These are phyloP conservation scores for Pyxicephalus adspersus DNA, from an alignment of 2,113 vertebrate genomes.

Conservation along the genomic window DNA sequence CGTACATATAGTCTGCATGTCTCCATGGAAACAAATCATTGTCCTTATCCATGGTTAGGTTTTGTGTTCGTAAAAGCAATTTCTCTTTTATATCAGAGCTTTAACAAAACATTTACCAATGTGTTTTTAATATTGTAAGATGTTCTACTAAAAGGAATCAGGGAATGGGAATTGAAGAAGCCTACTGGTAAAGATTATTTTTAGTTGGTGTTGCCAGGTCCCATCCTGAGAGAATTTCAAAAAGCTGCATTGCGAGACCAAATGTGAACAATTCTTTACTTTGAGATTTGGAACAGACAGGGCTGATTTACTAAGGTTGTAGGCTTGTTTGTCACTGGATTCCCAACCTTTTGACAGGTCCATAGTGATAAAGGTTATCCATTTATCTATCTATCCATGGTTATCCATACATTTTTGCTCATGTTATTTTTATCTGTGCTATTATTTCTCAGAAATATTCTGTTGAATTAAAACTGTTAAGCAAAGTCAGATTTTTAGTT, in stretches of 20 bases:
- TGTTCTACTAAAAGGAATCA: slow-evolving; percentile 43
- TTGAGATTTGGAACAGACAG: slow-evolving; percentile 70
- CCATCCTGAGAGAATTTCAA: slow-evolving; percentile 57
- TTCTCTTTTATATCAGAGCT: slow-evolving; percentile 5
- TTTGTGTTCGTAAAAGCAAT: slow-evolving; percentile 8
- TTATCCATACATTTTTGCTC: no score
- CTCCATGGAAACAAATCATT: neutral
- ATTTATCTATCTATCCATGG: no score
- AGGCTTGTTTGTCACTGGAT: no score
- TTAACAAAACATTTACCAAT: slow-evolving; percentile 25
- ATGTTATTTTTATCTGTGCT: no score
- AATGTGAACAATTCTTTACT: slow-evolving; percentile 64
- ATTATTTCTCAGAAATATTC: no score
- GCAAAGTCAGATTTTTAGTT: no score
- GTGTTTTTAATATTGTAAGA: slow-evolving; percentile 49
- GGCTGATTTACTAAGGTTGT: slow-evolving; percentile 66
- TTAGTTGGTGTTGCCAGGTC: slow-evolving; percentile 29
- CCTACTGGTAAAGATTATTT: slow-evolving; percentile 43
- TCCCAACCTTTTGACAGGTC: no score
- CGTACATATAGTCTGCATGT: neutral
- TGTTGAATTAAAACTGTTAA: no score
- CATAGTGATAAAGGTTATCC: no score
- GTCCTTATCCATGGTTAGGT: neutral
- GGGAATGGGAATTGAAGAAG: slow-evolving; percentile 44
- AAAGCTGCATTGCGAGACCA: slow-evolving; percentile 60